Base-by-base conservation (phyloP, 2,888 invertebrate genomes). In the Serrognathus titanus region DNA sequence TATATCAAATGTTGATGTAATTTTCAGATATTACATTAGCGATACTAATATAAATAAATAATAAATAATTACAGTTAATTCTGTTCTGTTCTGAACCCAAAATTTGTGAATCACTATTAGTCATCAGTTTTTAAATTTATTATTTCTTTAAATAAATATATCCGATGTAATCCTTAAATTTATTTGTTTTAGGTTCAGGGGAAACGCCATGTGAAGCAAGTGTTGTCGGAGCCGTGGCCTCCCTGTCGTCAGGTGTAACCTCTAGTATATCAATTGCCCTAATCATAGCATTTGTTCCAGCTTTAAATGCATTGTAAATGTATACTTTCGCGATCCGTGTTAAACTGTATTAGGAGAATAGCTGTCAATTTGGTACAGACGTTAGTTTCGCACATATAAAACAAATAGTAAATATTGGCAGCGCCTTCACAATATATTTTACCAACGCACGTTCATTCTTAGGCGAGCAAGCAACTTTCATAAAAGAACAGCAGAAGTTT, bases 151-250 rank as follows among this genome's bases (percentile, higher is more conserved):
- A 16, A 16, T 31, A 31, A 6, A 31, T 31, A 5, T 31, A 5
- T 2, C 24, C 6, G 6, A 31, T 6, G 24, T 7, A 31, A 31
- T 31, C 24, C 7, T 31, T 31, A 31, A 31, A 8, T 12, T 40
- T 40, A 6, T 47, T 48, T 46, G 50, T 74, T 75, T 13, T 70
- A 77, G 77, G 72, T 66, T 70, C 72, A 46, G 74, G 71, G 11
- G 76, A 76, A 58, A 68, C 73, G 31, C 77, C 77, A 9, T 77
- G 77, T 62, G 70, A 69, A 59, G 68, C 68, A 36, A 67, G 68
- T 57, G 68, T 70, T 20, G 64, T 69, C 5, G 68, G 67, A 36
- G 67, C 68, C 1, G 65, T 68, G 37, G 65, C 68, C 9, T 64
- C 68, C 3, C 43, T 39, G 9, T 41, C 54, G 41, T 40, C 24